A percentile compares a stretch with the other conserved stretches of the same genome.
Evolutionary conservation across 2,888 invertebrate species (phyloP).

Genomic region (Invenusta paracnida): DNA sequence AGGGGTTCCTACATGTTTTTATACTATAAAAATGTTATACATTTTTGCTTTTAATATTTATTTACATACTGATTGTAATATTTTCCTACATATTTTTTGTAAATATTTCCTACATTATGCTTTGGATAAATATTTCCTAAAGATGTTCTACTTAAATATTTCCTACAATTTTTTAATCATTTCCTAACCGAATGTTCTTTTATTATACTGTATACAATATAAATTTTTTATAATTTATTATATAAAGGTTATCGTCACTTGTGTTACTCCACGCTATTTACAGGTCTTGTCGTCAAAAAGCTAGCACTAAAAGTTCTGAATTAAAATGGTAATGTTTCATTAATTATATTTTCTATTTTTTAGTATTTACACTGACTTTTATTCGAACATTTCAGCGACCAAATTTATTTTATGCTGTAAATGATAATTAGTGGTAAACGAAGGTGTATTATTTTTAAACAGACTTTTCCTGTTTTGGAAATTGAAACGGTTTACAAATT

Average conservation of each 20-base stretch:
- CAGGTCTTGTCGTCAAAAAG: constrained; percentile 38
- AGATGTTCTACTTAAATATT: not conserved
- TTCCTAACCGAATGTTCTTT: too few relatives aligned
- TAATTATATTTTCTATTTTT: too few relatives aligned
- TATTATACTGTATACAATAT: not conserved
- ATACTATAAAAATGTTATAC: too few relatives aligned
- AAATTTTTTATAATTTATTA: not conserved
- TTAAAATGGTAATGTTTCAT: constrained; percentile 40
- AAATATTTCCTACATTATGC: constrained; percentile 29
- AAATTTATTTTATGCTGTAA: too few relatives aligned
- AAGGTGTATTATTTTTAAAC: too few relatives aligned
- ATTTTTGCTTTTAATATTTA: not conserved
- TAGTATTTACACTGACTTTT: too few relatives aligned
- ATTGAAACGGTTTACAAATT: too few relatives aligned
- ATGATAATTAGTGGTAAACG: too few relatives aligned
- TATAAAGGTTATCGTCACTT: not conserved
- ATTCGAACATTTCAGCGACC: too few relatives aligned
- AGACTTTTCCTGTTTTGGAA: too few relatives aligned
- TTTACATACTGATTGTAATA: not conserved
- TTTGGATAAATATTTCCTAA: not conserved
- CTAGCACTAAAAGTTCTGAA: constrained; percentile 36
- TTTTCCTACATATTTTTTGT: not conserved
- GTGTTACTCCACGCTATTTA: not conserved
- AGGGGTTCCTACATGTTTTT: too few relatives aligned
- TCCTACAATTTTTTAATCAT: not conserved